Base-by-base conservation (phyloP, 2,113 vertebrate species). In the Prionailurus bengalensis region DNA sequence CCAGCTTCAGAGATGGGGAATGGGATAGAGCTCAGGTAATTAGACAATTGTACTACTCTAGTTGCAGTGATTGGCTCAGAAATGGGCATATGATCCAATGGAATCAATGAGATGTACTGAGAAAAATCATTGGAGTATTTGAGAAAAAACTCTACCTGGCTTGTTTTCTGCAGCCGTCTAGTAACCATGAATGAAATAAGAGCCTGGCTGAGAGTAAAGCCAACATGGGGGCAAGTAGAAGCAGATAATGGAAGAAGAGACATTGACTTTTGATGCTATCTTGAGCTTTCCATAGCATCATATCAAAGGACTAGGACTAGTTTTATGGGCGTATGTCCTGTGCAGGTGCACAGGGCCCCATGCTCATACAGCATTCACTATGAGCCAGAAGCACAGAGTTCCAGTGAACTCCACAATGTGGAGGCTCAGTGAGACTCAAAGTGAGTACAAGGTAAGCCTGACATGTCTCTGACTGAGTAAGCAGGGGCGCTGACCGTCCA, bases 401-500 rank as follows among this genome's bases (percentile, higher is more conserved):
- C 53, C 39, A 36, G 36, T 13, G 15, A 63, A 39, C 11, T 2
- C 23, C 42, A 70, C 16, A 21, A 7, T 5, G 4, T 76, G 27
- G 76, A 70, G 21, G 42, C 76, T 76, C 66, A 76, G 31, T 39
- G 42, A 95, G 79, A 91, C 7, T 63, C 39, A 51, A 27, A 65
- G 36, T 6, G 9, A 89, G 53, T 51, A 51, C 15, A 51, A 53
- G 21, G 27, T 14, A 17, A 94, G 14, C 25, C 42, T 42, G n/a
- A 31, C 8, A 27, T 80, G 63, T 65, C 16, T 42, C 4, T 23
- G 33, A 19, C 53, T 33, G 27, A 53, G 39, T 31, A 31, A 55
- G 48, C 3, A 8, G 39, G n/a, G 48, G 1, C 27, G 14, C 11
- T 15, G 19, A 33, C 3, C 6, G 31, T 33, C 53, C 4, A 0